These are phyloP conservation scores for Elysia crispata DNA, from an alignment of 2,888 invertebrate species.

Conservation along the genomic window DNA sequence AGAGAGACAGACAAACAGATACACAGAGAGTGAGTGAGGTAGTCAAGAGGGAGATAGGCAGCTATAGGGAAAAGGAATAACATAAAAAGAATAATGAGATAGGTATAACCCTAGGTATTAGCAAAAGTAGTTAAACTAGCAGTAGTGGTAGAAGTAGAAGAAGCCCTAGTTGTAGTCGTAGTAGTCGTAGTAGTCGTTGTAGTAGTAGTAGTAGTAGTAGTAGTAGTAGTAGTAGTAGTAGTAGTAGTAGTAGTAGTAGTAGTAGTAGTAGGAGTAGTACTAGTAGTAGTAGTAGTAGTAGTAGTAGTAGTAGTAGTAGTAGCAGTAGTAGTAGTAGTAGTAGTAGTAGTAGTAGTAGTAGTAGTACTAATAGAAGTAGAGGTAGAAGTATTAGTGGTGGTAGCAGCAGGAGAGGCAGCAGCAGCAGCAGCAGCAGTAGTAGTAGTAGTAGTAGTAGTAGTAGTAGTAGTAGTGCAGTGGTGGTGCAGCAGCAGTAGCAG, in stretches of 20 bases:
- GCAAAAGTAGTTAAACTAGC: no score
- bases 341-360: slow-evolving; percentile 22
- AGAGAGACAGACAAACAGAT: no score
- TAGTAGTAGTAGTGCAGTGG: background rate
- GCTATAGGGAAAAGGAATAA: slow-evolving; percentile 30
- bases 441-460: slow-evolving; percentile 28
- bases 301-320: slow-evolving; percentile 1
- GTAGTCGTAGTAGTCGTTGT: no score
- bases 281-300: slow-evolving; percentile 17
- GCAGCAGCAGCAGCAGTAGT: slow-evolving; percentile 19
- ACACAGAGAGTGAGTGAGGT: slow-evolving; percentile 1
- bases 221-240: slow-evolving; percentile 12
- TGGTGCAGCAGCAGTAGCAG: slow-evolving; percentile 29
- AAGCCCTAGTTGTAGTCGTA: background rate
- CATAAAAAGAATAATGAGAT: slow-evolving; percentile 32
- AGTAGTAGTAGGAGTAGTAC: no score
- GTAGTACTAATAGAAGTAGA: no score
- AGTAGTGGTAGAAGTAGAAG: background rate
- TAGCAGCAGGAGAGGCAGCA: no score
- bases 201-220: background rate
- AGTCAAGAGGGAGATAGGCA: background rate
- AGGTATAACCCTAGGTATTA: slow-evolving; percentile 6
- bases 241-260: slow-evolving; percentile 7
- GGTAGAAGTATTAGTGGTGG: no score
- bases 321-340: background rate